Evolutionary conservation across 1,140 invertebrate species (phyloP).

Genomic region (Lucilia sericata): DNA sequence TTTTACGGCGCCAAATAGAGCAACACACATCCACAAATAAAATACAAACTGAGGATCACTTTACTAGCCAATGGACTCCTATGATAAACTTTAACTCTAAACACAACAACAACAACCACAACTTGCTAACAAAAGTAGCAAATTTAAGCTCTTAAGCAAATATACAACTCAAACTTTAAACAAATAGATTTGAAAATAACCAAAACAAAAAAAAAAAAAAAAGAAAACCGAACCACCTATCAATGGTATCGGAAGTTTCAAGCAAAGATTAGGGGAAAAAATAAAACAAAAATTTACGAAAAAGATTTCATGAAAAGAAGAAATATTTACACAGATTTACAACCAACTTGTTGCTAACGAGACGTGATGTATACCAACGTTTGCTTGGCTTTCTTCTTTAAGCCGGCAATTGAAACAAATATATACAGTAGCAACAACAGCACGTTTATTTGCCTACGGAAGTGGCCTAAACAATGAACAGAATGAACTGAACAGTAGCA

Average conservation of each 20-base stretch:
- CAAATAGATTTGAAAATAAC: not conserved
- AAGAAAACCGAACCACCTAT: not conserved
- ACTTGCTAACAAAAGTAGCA: not conserved
- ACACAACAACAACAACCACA: no score
- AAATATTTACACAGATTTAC: slow-evolving; percentile 43
- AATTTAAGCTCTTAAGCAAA: not conserved
- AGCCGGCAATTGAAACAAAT: not conserved
- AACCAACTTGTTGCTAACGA: slow-evolving; percentile 39
- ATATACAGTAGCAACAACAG: not conserved
- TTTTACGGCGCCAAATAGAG: slow-evolving; percentile 45
- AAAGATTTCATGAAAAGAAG: not conserved
- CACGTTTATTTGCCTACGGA: slow-evolving; percentile 38
- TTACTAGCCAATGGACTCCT: not conserved
- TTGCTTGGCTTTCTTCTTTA: not conserved
- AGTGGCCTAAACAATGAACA: slow-evolving; percentile 31
- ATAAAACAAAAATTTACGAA: not conserved
- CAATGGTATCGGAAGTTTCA: slow-evolving; percentile 17
- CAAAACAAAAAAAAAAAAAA: not conserved
- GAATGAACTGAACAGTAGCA: not conserved
- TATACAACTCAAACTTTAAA: slow-evolving; percentile 3
- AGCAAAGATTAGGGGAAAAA: not conserved
- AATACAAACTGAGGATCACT: not conserved
- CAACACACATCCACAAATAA: slow-evolving; percentile 23
- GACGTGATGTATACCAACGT: slow-evolving; percentile 23
- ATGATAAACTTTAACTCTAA: slow-evolving; percentile 13